Percentiles rank a stretch among this genome's conserved stretches.
Evolutionary conservation across 2,888 invertebrate species (phyloP).

Genomic region (Lapara coniferarum): DNA sequence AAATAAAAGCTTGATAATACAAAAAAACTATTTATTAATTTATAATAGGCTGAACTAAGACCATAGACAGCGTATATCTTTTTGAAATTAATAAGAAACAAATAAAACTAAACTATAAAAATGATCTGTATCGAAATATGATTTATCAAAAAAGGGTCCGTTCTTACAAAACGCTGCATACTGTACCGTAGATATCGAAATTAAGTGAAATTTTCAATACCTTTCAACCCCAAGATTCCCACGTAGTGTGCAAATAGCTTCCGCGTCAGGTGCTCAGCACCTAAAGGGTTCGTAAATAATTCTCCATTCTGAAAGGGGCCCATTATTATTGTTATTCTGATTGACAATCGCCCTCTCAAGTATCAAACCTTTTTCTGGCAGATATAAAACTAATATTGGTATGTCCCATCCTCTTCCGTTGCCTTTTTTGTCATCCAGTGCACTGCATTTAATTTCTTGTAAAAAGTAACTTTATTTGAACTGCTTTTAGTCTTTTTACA

Average conservation of each 20-base stretch:
- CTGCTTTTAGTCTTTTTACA: constrained; percentile 62
- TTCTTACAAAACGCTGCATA: not conserved
- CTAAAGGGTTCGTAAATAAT: constrained; percentile 74
- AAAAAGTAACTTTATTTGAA: constrained; percentile 74
- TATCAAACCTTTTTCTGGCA: constrained; percentile 75
- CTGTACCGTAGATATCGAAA: not conserved
- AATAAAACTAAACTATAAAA: too few relatives aligned
- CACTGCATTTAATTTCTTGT: constrained; percentile 63
- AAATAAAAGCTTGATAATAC: too few relatives aligned
- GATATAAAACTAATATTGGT: constrained; percentile 83
- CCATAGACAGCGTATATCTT: too few relatives aligned
- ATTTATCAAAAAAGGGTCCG: too few relatives aligned
- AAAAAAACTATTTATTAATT: too few relatives aligned
- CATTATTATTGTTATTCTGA: constrained; percentile 77
- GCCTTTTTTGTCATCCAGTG: constrained; percentile 70
- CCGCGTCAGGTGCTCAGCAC: constrained; percentile 77
- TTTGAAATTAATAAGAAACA: too few relatives aligned
- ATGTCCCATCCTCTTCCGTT: constrained; percentile 82
- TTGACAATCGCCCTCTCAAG: constrained; percentile 77
- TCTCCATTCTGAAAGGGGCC: constrained; percentile 66
- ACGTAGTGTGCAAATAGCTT: constrained; percentile 77
- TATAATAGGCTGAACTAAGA: too few relatives aligned
- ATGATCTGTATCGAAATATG: too few relatives aligned
- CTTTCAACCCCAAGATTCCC: constrained; percentile 56
- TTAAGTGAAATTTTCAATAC: constrained; percentile 30